These are phyloP conservation scores for Ctenopoma multispine DNA, from an alignment of 2,797 vertebrate species.

Conservation along the genomic window DNA sequence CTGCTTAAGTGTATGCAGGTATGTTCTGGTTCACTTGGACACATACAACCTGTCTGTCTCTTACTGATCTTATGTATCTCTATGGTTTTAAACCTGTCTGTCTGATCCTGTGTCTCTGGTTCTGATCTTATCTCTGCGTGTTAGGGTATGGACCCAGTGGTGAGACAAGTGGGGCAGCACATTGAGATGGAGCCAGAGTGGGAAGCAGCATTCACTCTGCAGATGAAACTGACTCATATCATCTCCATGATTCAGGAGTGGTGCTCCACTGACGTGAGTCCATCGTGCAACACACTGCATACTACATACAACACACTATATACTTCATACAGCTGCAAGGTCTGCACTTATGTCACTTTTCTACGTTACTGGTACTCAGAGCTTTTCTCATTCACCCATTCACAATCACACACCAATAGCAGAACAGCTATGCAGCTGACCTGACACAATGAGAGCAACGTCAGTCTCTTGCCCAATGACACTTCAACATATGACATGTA, in stretches of 20 bases:
- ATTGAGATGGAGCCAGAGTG: constrained; percentile 99
- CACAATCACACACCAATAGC: too few species aligned
- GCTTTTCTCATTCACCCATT: too few species aligned
- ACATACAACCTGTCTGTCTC: neutral
- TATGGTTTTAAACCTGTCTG: too few species aligned
- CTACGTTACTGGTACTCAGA: too few species aligned
- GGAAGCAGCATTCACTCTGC: constrained; percentile 97
- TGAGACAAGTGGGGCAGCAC: constrained; percentile 96
- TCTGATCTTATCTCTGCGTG: constrained; percentile 2
- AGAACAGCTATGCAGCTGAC: too few species aligned
- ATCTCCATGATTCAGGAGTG: constrained; percentile 99
- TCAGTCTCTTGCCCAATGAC: too few species aligned
- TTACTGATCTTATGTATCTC: neutral
- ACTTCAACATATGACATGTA: too few species aligned
- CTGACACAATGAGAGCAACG: too few species aligned
- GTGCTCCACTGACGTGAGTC: constrained; percentile 92
- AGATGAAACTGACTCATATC: constrained; percentile 97
- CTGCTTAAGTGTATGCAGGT: constrained; percentile 98
- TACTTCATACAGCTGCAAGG: too few species aligned
- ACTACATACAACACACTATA: too few species aligned
- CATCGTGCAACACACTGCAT: neutral
- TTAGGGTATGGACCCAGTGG: constrained; percentile 98
- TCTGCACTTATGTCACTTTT: too few species aligned
- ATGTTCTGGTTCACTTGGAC: constrained; percentile 19
- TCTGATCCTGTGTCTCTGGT: neutral